Conservation (phyloP, 1,140 invertebrate genomes). For the Stegodyphus dumicola region DNA sequence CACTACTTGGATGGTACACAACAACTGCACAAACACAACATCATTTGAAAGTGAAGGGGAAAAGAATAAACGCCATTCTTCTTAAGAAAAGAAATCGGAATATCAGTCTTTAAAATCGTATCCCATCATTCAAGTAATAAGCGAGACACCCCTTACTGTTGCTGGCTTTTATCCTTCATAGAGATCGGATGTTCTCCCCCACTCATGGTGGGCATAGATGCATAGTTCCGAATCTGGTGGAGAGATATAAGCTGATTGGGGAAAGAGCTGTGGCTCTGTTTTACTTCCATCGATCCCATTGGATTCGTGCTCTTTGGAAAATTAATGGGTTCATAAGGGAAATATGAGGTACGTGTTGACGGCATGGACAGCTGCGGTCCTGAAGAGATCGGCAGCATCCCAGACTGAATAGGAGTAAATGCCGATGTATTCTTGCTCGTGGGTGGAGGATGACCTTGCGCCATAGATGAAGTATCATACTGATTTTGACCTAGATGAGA, state of each 20-base stretch:
- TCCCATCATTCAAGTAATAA: constrained; percentile 1
- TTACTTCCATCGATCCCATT: constrained; percentile 66
- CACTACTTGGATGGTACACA: constrained; percentile 48
- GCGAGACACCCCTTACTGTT: constrained; percentile 57
- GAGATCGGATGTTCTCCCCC: constrained; percentile 71
- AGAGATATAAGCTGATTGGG: constrained; percentile 95
- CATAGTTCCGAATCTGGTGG: constrained; percentile 96
- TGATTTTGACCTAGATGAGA: constrained; percentile 56
- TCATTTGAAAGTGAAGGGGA: constrained; percentile 38
- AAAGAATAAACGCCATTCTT: constrained; percentile 38
- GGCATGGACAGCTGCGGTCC: constrained; percentile 65
- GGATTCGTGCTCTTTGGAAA: constrained; percentile 74
- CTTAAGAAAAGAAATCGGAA: constrained; percentile 16
- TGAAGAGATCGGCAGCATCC: constrained; percentile 71
- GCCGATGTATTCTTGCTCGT: constrained; percentile 75
- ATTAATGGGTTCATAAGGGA: constrained; percentile 90
- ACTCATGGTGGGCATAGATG: constrained; percentile 81
- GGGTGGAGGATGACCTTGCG: constrained; percentile 47
- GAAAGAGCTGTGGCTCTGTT: constrained; percentile 77
- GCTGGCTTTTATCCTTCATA: constrained; percentile 72
- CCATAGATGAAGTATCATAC: constrained; percentile 50
- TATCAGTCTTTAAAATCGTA: constrained; percentile 36
- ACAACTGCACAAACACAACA: constrained; percentile 45
- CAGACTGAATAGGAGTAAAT: constrained; percentile 88
- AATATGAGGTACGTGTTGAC: constrained; percentile 74